Evolutionary conservation across 2,888 invertebrate species (phyloP).

Genomic region (Amiota communis): DNA sequence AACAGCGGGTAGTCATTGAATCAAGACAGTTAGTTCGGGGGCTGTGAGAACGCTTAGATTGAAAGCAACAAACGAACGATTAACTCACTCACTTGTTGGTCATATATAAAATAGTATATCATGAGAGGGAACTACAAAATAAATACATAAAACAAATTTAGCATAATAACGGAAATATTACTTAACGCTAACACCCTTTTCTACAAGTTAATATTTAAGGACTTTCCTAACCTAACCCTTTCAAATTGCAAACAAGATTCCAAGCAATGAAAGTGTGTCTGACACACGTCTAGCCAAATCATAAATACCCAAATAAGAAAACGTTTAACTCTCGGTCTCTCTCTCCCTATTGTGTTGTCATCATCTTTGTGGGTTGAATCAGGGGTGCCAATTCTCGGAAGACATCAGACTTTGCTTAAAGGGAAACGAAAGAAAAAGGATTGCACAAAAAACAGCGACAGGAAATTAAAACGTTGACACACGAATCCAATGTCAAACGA

Average conservation of each 20-base stretch:
- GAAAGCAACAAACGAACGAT: not conserved
- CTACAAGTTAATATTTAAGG: too few species aligned
- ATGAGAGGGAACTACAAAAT: not conserved
- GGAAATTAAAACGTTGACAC: conserved; percentile 40
- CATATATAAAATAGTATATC: too few species aligned
- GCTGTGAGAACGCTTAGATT: not conserved
- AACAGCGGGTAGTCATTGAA: conserved; percentile 17
- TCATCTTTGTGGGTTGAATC: conserved; percentile 8
- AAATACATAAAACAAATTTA: conserved; percentile 46
- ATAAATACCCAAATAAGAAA: conserved; percentile 44
- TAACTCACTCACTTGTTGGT: not conserved
- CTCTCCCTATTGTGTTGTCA: too few species aligned
- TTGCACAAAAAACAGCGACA: conserved; percentile 39
- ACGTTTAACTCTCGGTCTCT: conserved; percentile 38
- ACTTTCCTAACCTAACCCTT: too few species aligned
- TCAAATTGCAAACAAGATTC: too few species aligned
- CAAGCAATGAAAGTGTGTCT: conserved; percentile 50
- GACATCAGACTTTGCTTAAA: not conserved
- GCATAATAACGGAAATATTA: conserved; percentile 59
- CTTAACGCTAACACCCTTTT: conserved; percentile 57
- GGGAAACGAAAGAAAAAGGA: conserved; percentile 44
- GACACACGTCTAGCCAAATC: conserved; percentile 58
- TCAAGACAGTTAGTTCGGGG: not conserved
- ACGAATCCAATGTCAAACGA: conserved; percentile 13
- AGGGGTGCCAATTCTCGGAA: not conserved